A percentile compares a stretch with the other conserved stretches of the same genome.
Evolutionary conservation across 2,888 invertebrate species (phyloP).

Genomic region (Labia minor): DNA sequence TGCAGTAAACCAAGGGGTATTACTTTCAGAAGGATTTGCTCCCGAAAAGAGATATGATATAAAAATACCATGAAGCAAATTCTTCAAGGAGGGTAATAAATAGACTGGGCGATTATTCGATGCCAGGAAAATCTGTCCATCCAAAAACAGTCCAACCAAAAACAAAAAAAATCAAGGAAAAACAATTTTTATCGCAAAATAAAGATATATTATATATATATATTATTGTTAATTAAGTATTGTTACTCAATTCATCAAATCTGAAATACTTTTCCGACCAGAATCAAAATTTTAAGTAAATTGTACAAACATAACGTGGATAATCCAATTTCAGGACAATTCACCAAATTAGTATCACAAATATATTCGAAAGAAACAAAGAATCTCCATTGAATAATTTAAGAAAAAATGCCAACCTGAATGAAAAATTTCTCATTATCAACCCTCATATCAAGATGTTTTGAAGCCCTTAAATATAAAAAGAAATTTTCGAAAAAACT

Average conservation of each 20-base stretch:
- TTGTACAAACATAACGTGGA: not conserved
- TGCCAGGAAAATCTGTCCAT: too few relatives aligned
- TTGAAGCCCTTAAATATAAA: not conserved
- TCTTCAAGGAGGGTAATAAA: too few relatives aligned
- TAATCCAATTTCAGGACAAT: not conserved
- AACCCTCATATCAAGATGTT: not conserved
- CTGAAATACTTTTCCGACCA: not conserved
- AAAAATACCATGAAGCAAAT: too few relatives aligned
- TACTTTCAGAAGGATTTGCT: too few relatives aligned
- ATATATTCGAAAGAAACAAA: not conserved
- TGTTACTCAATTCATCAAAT: not conserved
- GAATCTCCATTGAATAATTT: not conserved
- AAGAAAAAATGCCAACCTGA: not conserved
- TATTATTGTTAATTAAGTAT: too few relatives aligned
- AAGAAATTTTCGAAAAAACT: not conserved
- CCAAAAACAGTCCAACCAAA: too few relatives aligned
- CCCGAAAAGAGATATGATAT: too few relatives aligned
- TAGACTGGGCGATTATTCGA: too few relatives aligned
- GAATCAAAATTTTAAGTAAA: slow-evolving; percentile 7
- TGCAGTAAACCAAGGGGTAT: not conserved
- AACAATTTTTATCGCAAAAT: too few relatives aligned
- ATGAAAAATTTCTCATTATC: not conserved
- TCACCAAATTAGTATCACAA: not conserved
- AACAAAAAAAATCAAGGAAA: too few relatives aligned
- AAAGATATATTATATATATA: too few relatives aligned